Percentiles rank a stretch among this genome's conserved stretches.
Evolutionary conservation across 2,797 vertebrate genomes (phyloP).

Genomic region (Malacoctenus gilli): DNA sequence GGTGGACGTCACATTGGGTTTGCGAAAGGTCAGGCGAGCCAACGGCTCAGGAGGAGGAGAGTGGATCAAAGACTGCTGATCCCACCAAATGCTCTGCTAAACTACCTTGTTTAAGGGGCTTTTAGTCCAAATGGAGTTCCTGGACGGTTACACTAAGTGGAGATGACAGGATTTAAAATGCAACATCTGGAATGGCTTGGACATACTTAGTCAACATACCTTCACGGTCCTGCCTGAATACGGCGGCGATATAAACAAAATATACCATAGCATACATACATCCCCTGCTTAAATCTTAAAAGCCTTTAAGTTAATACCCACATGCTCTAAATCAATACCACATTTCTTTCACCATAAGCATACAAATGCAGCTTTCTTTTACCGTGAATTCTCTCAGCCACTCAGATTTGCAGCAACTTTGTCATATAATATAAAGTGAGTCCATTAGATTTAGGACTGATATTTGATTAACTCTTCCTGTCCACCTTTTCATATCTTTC

Average conservation of each 20-base stretch:
- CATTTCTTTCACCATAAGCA: slow-evolving; percentile 63
- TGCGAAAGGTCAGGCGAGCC: slow-evolving; percentile 69
- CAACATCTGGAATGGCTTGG: slow-evolving; percentile 79
- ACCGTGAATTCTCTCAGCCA: slow-evolving; percentile 62
- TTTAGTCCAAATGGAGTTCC: slow-evolving; percentile 73
- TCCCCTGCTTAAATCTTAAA: slow-evolving; percentile 69
- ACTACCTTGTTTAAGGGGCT: slow-evolving; percentile 68
- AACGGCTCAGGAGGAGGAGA: slow-evolving; percentile 45
- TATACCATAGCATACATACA: slow-evolving; percentile 53
- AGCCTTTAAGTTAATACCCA: slow-evolving; percentile 72
- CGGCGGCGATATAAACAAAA: slow-evolving; percentile 73
- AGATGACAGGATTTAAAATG: slow-evolving; percentile 76
- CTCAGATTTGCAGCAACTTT: slow-evolving; percentile 60
- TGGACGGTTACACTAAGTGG: slow-evolving; percentile 69
- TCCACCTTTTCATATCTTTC: slow-evolving; percentile 32
- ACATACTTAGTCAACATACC: slow-evolving; percentile 66
- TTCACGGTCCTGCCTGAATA: slow-evolving; percentile 59
- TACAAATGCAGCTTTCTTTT: slow-evolving; percentile 69
- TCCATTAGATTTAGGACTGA: slow-evolving; percentile 47
- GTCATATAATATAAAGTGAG: slow-evolving; percentile 53
- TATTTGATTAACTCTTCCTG: slow-evolving; percentile 44
- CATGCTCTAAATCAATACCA: slow-evolving; percentile 69
- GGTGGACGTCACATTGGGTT: slow-evolving; percentile 77
- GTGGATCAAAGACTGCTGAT: slow-evolving; percentile 73
- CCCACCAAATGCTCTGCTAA: slow-evolving; percentile 67